Conservation (phyloP, 2,888 invertebrate genomes). For the Allophyes oxyacanthae region DNA sequence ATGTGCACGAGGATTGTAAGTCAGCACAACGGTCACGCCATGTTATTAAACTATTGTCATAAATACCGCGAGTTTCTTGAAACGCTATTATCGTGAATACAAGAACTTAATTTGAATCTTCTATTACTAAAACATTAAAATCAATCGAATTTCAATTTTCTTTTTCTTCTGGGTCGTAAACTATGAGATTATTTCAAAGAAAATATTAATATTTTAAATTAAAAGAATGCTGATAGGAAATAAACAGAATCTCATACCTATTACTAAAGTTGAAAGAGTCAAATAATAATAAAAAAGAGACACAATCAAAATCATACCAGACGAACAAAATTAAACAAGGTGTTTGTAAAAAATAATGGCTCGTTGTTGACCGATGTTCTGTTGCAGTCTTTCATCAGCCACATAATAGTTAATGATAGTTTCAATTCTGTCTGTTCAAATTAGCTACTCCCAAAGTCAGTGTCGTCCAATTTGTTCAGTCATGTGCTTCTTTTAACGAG, state of each 20-base stretch:
- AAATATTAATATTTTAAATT: no score
- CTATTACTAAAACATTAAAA: neutral
- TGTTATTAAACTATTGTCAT: constrained; percentile 8
- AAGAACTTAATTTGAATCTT: neutral
- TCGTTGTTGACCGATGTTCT: neutral
- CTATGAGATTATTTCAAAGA: no score
- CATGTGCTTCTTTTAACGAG: constrained; percentile 49
- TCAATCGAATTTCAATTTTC: no score
- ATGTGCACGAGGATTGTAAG: constrained; percentile 24
- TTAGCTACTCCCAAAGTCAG: constrained; percentile 34
- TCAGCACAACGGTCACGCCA: constrained; percentile 14
- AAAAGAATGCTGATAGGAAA: no score
- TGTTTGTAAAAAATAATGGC: neutral
- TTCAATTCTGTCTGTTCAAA: constrained; percentile 45
- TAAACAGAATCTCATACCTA: no score
- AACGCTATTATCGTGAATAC: neutral
- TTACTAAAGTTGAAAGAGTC: no score
- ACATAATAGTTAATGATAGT: constrained; percentile 41
- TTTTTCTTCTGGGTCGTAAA: no score
- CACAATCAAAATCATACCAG: neutral
- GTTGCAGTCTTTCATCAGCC: constrained; percentile 20
- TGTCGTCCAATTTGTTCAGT: constrained; percentile 43
- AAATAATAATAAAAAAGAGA: no score
- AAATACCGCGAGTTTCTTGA: neutral
- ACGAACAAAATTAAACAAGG: neutral